Base-by-base conservation (phyloP, 92 coral and sea anemone species). In the Paragorgia papillata region DNA sequence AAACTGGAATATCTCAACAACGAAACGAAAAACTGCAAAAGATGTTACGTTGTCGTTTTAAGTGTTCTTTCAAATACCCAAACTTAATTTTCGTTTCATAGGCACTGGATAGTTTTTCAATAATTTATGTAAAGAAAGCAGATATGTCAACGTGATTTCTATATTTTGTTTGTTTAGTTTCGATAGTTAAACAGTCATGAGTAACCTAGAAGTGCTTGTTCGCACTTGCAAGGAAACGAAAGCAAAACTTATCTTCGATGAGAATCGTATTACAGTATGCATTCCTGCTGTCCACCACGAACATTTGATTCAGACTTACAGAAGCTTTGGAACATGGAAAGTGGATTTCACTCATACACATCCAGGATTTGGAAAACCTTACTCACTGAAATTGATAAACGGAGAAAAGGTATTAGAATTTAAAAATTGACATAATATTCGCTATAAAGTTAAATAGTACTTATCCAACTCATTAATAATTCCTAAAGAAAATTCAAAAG, bases 361-460 rank as follows among this genome's bases (percentile, higher is more conserved):
- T 18, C 85, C 89, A 48, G 89, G 89, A 54, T 73, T 80, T 65
- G 89, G 89, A 68, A 73, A 80, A 65, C 85, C 89, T 13, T 85
- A 85, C 81, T 79, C 80, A 30, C 12, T 85, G 33, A 58, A 39
- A 29, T 44, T 85, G 80, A 80, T 81, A 41, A 85, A 73, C 57
- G 46, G 70, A 62, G 66, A 85, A 46, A 80, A 85, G 89, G 89
- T 85, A 37, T 4, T 37, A 4, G 43, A 37, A 50, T 25, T 32
- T 82, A 27, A 28, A 59, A 46, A 53, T 49, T 51, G 51, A 8
- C 10, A 9, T 65, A 62, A 25, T 62, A 58, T 63, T 28, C 32
- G 18, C 39, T 26, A 63, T 30, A 33, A 31, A 29, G 31, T 58
- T 76, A 33, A 28, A 29, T 33, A 30, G 63, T 48, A 48, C 25